Conservation (phyloP, 1,140 invertebrate species). For the Drosophila carrolli region DNA sequence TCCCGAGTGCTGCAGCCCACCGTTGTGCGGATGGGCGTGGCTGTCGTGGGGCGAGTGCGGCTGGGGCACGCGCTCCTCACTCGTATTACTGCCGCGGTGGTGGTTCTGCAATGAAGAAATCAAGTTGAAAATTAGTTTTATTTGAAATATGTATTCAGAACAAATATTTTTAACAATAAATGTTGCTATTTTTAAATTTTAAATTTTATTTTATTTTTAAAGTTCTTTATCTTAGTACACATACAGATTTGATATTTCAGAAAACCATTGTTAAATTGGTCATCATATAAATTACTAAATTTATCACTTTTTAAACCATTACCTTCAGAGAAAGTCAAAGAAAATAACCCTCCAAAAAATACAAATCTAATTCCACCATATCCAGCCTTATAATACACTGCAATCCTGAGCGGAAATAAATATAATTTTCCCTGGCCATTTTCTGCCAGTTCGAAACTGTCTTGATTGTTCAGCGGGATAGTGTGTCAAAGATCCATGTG, state of each 20-base stretch:
- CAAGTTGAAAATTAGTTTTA: slow-evolving; percentile 4
- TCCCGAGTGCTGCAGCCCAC: slow-evolving; percentile 68
- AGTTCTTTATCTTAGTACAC: too few relatives aligned
- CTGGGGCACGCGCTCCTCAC: slow-evolving; percentile 82
- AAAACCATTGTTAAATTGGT: too few relatives aligned
- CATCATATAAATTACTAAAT: too few relatives aligned
- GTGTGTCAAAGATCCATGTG: slow-evolving; percentile 41
- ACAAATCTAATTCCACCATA: neutral
- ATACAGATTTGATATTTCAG: too few relatives aligned
- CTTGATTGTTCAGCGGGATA: slow-evolving; percentile 18
- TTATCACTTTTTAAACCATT: neutral
- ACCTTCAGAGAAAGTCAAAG: neutral
- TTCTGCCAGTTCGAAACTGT: neutral
- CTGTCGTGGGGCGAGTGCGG: slow-evolving; percentile 74
- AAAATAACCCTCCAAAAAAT: too few relatives aligned
- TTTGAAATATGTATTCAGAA: neutral
- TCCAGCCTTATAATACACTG: neutral
- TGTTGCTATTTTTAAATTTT: too few relatives aligned
- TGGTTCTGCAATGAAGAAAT: slow-evolving; percentile 51
- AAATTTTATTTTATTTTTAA: too few relatives aligned
- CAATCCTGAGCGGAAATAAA: slow-evolving; percentile 36
- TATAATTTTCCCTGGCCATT: slow-evolving; percentile 20
- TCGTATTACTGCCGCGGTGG: slow-evolving; percentile 73
- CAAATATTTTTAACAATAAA: too few relatives aligned
- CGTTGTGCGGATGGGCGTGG: slow-evolving; percentile 56